These are phyloP conservation scores for Stenchaetothrips biformis DNA, from an alignment of 2,888 invertebrate genomes.

Conservation along the genomic window DNA sequence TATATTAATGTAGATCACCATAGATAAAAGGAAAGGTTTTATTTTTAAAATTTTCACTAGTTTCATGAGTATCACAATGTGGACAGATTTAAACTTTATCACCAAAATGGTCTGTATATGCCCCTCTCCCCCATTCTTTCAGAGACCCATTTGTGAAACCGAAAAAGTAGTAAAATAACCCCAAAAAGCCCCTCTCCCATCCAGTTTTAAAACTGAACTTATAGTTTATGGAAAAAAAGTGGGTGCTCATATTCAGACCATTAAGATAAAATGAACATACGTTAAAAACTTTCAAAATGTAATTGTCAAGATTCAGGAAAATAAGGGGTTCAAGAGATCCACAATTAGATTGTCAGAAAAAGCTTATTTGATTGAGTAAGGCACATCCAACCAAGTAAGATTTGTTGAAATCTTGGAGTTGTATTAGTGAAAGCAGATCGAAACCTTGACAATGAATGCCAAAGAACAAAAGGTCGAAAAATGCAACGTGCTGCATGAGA, in stretches of 20 bases:
- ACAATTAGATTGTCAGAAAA: not conserved
- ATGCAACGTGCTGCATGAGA: constrained; percentile 29
- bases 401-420: not conserved
- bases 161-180: no score
- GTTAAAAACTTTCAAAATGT: not conserved
- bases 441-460: not conserved
- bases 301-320: not conserved
- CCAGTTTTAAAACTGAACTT: not conserved
- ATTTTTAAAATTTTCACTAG: not conserved
- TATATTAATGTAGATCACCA: no score
- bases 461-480: constrained; percentile 11
- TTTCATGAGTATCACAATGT: not conserved
- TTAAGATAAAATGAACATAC: not conserved
- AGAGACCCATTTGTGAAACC: no score
- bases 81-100: not conserved
- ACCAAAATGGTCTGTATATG: not conserved
- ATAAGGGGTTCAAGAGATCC: not conserved
- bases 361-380: not conserved
- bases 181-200: no score
- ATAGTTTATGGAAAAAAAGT: not conserved
- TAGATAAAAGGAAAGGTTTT: no score
- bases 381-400: not conserved
- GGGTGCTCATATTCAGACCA: not conserved
- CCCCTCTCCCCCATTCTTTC: no score
- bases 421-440: not conserved